Evolutionary conservation across 2,113 vertebrate genomes (phyloP).

Genomic region (Pseudorhombus dupliciocellatus): DNA sequence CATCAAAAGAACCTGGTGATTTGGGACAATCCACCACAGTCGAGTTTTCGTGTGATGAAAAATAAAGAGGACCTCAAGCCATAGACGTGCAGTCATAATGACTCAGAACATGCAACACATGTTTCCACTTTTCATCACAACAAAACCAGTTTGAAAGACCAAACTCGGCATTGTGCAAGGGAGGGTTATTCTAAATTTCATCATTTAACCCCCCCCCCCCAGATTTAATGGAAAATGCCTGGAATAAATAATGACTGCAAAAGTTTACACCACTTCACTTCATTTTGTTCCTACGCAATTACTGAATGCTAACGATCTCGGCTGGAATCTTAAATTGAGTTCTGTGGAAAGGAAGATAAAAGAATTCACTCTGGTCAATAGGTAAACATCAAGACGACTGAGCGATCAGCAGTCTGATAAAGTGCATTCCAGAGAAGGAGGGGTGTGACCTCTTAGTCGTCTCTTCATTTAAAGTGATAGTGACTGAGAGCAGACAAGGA

Average conservation of each 20-base stretch:
- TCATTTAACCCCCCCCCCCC: too few relatives aligned
- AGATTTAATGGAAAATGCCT: too few relatives aligned
- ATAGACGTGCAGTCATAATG: slow-evolving; percentile 2
- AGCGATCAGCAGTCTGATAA: slow-evolving; percentile 27
- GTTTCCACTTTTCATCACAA: slow-evolving; percentile 11
- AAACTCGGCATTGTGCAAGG: not conserved
- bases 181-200: too few relatives aligned
- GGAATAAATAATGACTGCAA: too few relatives aligned
- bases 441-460: slow-evolving; percentile 18
- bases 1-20: not conserved
- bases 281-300: not conserved
- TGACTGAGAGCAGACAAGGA: not conserved
- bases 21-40: not conserved
- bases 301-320: not conserved
- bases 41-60: slow-evolving; percentile 5
- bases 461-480: not conserved
- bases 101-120: slow-evolving; percentile 7
- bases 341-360: slow-evolving; percentile 12
- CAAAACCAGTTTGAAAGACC: not conserved
- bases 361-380: slow-evolving; percentile 1
- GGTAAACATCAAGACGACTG: slow-evolving; percentile 58
- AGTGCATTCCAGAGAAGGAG: slow-evolving; percentile 50
- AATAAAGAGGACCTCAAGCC: not conserved
- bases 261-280: too few relatives aligned
- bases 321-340: not conserved